Percentiles rank a stretch among this genome's conserved stretches.
These are phyloP conservation scores for Scotopteryx bipunctaria DNA, from an alignment of 2,888 invertebrate species.

Conservation along the genomic window DNA sequence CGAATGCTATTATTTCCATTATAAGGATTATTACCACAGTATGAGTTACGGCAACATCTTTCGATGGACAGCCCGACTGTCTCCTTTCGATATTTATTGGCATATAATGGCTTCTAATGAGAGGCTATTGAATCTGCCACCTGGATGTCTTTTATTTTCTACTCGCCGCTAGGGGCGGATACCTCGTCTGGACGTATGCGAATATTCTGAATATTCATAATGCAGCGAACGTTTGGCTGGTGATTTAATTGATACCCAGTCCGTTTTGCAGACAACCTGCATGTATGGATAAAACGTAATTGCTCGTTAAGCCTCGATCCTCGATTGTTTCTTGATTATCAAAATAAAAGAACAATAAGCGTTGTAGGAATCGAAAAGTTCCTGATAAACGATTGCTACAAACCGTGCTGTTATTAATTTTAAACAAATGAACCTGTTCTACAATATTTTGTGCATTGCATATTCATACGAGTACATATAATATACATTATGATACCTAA, in stretches of 20 bases:
- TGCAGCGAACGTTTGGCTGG: constrained; percentile 55
- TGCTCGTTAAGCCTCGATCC: constrained; percentile 76
- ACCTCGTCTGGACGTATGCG: constrained; percentile 54
- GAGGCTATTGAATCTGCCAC: constrained; percentile 80
- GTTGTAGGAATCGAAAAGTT: constrained; percentile 54
- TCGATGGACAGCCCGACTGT: constrained; percentile 69
- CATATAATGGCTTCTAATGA: constrained; percentile 81
- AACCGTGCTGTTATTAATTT: constrained; percentile 34
- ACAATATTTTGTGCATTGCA: constrained; percentile 20
- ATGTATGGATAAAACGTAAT: constrained; percentile 73
- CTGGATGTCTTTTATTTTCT: constrained; percentile 72
- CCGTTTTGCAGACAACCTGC: constrained; percentile 53
- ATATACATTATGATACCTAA: constrained; percentile 1
- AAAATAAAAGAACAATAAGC: constrained; percentile 63
- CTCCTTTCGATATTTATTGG: constrained; percentile 77
- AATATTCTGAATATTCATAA: constrained; percentile 80
- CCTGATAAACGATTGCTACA: constrained; percentile 51
- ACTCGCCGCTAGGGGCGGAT: constrained; percentile 52
- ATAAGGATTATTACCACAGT: constrained; percentile 67
- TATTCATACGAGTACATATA: constrained; percentile 16
- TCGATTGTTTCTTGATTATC: constrained; percentile 77
- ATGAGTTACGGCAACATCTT: constrained; percentile 71
- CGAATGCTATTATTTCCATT: constrained; percentile 62
- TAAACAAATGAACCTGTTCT: constrained; percentile 36
- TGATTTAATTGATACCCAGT: constrained; percentile 73